Evolutionary conservation across 2,797 vertebrate species (phyloP).

Genomic region (Pogonophryne albipinna): DNA sequence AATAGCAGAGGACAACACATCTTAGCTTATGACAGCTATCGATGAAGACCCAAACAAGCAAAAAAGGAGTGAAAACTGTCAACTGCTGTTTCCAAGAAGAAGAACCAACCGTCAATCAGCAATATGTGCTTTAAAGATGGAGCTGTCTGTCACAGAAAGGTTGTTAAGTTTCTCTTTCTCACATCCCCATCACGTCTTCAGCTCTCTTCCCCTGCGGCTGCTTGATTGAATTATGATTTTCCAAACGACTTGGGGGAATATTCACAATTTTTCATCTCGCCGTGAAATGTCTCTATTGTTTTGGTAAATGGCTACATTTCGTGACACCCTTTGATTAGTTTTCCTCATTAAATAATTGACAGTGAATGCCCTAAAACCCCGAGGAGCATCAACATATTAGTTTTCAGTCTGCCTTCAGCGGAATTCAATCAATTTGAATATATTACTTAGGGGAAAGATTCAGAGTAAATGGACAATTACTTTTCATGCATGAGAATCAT

Average conservation of each 20-base stretch:
- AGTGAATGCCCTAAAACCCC: conserved; percentile 38
- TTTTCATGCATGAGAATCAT: conserved; percentile 48
- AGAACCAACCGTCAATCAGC: no score
- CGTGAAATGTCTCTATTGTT: conserved; percentile 56
- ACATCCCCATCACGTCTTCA: conserved; percentile 9
- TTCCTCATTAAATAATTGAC: conserved; percentile 70
- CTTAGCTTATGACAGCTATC: neutral
- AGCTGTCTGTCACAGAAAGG: conserved; percentile 2
- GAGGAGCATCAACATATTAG: conserved; percentile 50
- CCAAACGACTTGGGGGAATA: conserved; percentile 52
- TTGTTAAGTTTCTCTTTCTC: conserved; percentile 13
- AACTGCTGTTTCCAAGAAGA: neutral
- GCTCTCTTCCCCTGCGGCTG: conserved; percentile 26
- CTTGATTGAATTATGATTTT: conserved; percentile 65
- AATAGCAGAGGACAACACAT: neutral
- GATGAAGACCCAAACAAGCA: neutral
- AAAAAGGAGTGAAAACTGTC: neutral
- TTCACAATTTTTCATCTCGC: conserved; percentile 34
- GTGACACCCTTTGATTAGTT: conserved; percentile 65
- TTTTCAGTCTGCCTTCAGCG: conserved; percentile 48
- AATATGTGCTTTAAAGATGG: neutral
- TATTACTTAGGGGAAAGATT: conserved; percentile 58
- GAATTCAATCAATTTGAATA: conserved; percentile 67
- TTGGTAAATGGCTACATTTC: conserved; percentile 60
- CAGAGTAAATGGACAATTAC: conserved; percentile 61